Percentiles rank a stretch among this genome's conserved stretches.
phyloP scores from a whole-genome alignment of 2,113 vertebrate genomes.

The Pteronura brasiliensis region DNA sequence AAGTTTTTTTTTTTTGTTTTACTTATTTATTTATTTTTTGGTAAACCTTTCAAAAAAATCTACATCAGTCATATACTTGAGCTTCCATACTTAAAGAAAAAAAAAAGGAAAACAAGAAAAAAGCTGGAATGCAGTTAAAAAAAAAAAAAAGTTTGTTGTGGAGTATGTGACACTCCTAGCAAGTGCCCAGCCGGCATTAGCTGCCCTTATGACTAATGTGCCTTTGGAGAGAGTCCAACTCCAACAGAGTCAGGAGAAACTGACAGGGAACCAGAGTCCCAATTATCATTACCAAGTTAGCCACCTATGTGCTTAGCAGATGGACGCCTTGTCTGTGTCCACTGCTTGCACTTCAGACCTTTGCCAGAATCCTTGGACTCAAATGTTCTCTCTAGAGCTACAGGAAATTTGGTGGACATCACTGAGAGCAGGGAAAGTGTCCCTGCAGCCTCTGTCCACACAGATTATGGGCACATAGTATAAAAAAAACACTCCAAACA shows the following conservation, averaged over 20 bases:
- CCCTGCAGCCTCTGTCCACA: too few relatives aligned
- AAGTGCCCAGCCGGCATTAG: neutral
- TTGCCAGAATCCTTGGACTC: neutral
- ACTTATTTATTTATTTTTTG: conserved; percentile 75
- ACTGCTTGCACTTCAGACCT: neutral
- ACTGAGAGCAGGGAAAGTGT: fast-evolving
- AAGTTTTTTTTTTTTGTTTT: conserved; percentile 79
- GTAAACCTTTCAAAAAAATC: conserved; percentile 87
- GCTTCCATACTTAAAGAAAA: conserved; percentile 83
- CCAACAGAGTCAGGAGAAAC: neutral
- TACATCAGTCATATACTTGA: conserved; percentile 84
- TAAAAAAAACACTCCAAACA: neutral
- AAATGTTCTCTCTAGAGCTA: neutral
- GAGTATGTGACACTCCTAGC: neutral
- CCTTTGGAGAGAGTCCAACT: neutral
- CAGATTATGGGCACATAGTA: fast-evolving
- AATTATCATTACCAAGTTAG: neutral
- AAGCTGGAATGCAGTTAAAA: conserved; percentile 63
- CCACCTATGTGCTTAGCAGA: neutral
- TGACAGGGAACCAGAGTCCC: neutral
- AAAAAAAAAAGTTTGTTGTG: neutral
- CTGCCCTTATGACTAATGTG: neutral
- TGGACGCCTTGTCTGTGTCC: neutral
- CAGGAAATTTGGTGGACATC: neutral
- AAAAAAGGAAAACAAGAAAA: neutral